Conservation (phyloP, 1,140 invertebrate species). For the Drosophila orosa region DNA sequence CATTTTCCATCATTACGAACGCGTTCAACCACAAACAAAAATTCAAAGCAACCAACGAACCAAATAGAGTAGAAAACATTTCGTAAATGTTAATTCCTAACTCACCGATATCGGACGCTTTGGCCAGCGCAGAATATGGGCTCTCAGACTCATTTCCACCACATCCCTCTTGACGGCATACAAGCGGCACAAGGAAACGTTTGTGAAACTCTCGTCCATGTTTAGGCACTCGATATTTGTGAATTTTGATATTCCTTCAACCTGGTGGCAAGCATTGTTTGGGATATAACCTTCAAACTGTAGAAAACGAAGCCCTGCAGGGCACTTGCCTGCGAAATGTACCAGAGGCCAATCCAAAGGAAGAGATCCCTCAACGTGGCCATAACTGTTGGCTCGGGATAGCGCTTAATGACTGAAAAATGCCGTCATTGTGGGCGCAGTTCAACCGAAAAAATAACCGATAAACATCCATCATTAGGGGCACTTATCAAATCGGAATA, state of each 20-base stretch:
- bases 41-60: background rate
- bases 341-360: conserved; percentile 35
- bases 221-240: conserved; percentile 67
- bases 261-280: conserved; percentile 26
- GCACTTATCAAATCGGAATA: conserved; percentile 33
- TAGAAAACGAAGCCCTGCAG: too few species aligned
- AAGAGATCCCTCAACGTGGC: conserved; percentile 19
- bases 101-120: conserved; percentile 60
- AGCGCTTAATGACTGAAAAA: conserved; percentile 23
- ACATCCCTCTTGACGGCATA: conserved; percentile 74
- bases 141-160: conserved; percentile 57
- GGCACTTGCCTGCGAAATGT: conserved; percentile 53
- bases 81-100: background rate
- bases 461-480: conserved; percentile 34
- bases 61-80: background rate
- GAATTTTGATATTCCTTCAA: conserved; percentile 62
- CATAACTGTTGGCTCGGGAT: conserved; percentile 27
- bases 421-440: conserved; percentile 23
- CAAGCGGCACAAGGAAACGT: conserved; percentile 58
- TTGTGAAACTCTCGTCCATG: conserved; percentile 48
- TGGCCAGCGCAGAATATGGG: conserved; percentile 42
- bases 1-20: background rate
- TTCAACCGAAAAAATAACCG: conserved; percentile 21
- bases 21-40: conserved; percentile 3
- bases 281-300: background rate